phyloP scores from a whole-genome alignment of 2,797 vertebrate genomes.

The Macroramphosus scolopax region DNA sequence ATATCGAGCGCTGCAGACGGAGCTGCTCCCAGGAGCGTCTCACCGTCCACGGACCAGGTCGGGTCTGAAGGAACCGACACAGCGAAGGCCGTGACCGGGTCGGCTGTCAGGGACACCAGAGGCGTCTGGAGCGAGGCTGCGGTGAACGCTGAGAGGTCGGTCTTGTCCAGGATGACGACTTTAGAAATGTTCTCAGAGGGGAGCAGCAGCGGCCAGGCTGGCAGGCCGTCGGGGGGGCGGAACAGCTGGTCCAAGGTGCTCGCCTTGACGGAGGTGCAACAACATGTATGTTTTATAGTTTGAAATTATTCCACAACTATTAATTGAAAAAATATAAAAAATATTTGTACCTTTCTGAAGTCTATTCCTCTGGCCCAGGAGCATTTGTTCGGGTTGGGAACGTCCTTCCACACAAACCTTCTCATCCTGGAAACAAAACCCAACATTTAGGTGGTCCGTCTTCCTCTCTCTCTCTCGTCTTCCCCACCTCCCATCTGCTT shows the following conservation, averaged over 20 bases:
- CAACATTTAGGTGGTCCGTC: constrained; percentile 3
- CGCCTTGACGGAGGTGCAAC: constrained; percentile 79
- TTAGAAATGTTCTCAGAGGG: constrained; percentile 85
- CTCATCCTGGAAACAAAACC: constrained; percentile 83
- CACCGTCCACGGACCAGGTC: constrained; percentile 27
- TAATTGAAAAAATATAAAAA: too few relatives aligned
- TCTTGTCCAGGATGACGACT: constrained; percentile 79
- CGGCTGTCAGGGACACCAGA: constrained; percentile 15
- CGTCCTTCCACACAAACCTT: constrained; percentile 90
- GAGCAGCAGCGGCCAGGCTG: constrained; percentile 82
- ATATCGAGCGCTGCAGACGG: constrained; percentile 29
- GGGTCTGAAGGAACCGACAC: constrained; percentile 7
- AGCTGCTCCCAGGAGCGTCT: constrained; percentile 32
- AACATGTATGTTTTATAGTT: too few relatives aligned
- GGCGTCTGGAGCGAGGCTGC: constrained; percentile 51
- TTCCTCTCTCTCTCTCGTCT: not conserved
- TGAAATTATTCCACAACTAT: too few relatives aligned
- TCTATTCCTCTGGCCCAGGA: constrained; percentile 94
- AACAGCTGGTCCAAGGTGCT: constrained; percentile 87
- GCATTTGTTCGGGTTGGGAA: constrained; percentile 94
- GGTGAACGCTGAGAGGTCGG: constrained; percentile 36
- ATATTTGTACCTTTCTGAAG: constrained; percentile 84
- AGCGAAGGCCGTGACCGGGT: constrained; percentile 13
- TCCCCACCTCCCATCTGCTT: constrained; percentile 4
- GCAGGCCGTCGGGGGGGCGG: constrained; percentile 72